These are phyloP conservation scores for Lycophotia porphyrea DNA, from an alignment of 2,888 invertebrate genomes.

Conservation along the genomic window DNA sequence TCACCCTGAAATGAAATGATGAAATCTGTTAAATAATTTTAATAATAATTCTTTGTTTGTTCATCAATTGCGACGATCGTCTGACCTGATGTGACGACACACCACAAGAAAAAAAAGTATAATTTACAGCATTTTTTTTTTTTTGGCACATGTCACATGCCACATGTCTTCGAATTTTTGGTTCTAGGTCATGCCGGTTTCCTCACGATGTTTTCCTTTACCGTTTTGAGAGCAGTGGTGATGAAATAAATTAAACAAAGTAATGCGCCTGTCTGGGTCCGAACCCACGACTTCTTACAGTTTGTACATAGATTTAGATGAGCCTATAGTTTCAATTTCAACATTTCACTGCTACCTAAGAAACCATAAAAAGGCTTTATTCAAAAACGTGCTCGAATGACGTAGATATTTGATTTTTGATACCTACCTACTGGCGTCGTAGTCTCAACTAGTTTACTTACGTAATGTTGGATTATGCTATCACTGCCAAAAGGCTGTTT, in stretches of 20 bases:
- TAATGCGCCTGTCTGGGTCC: too few relatives aligned
- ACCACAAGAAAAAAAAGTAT: too few relatives aligned
- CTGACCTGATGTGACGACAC: neutral
- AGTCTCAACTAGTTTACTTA: constrained; percentile 17
- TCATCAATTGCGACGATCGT: neutral
- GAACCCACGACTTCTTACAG: too few relatives aligned
- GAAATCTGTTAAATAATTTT: neutral
- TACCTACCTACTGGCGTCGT: neutral
- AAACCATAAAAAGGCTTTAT: neutral
- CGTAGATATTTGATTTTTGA: neutral
- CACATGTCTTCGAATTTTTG: too few relatives aligned
- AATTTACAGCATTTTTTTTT: too few relatives aligned
- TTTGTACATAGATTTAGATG: too few relatives aligned
- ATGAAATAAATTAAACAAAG: too few relatives aligned
- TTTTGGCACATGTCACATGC: too few relatives aligned
- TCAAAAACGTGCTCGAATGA: neutral
- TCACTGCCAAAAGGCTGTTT: neutral
- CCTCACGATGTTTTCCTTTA: too few relatives aligned
- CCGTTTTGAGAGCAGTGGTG: too few relatives aligned
- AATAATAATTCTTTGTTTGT: neutral
- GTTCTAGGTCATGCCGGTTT: too few relatives aligned
- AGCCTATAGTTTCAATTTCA: neutral
- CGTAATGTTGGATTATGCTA: constrained; percentile 29
- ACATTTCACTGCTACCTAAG: neutral
- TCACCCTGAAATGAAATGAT: neutral